Conservation (phyloP, 2,113 vertebrate genomes). For the Delphinus delphis region DNA sequence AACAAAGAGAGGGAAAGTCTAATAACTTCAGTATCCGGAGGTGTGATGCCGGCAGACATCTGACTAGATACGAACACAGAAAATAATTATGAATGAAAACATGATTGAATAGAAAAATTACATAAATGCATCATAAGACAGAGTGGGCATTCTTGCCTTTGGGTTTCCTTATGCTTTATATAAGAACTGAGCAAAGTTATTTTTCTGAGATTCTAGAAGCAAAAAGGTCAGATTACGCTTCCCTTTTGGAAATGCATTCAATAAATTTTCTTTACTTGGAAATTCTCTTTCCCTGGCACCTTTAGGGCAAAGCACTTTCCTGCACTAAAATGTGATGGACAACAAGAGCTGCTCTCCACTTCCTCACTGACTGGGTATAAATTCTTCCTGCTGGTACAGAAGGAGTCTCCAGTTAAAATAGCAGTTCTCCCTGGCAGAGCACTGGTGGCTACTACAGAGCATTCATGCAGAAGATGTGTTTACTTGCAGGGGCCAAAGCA, state of each 20-base stretch:
- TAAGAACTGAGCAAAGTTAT: conserved; percentile 23
- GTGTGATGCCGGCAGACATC: not conserved
- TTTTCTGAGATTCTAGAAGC: conserved; percentile 51
- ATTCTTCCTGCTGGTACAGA: conserved; percentile 57
- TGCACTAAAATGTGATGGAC: conserved; percentile 50
- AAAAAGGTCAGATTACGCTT: conserved; percentile 63
- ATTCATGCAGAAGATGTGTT: not conserved
- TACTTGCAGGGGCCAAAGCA: not conserved
- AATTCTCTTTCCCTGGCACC: conserved; percentile 74
- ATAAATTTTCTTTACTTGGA: conserved; percentile 71
- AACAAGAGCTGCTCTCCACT: conserved; percentile 34
- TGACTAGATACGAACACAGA: conserved; percentile 36
- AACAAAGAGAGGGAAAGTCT: not conserved
- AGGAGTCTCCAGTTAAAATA: conserved; percentile 58
- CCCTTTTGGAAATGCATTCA: conserved; percentile 61
- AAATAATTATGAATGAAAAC: conserved; percentile 71
- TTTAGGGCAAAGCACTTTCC: conserved; percentile 71
- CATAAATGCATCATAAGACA: conserved; percentile 53
- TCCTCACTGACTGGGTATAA: conserved; percentile 58
- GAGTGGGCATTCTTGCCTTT: not conserved
- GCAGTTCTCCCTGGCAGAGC: not conserved
- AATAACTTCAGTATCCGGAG: not conserved
- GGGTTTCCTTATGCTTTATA: not conserved
- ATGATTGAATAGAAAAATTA: conserved; percentile 67
- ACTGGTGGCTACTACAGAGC: not conserved